Base-by-base conservation (phyloP, 1,140 invertebrate species). In the Macrobrachium rosenbergii region DNA sequence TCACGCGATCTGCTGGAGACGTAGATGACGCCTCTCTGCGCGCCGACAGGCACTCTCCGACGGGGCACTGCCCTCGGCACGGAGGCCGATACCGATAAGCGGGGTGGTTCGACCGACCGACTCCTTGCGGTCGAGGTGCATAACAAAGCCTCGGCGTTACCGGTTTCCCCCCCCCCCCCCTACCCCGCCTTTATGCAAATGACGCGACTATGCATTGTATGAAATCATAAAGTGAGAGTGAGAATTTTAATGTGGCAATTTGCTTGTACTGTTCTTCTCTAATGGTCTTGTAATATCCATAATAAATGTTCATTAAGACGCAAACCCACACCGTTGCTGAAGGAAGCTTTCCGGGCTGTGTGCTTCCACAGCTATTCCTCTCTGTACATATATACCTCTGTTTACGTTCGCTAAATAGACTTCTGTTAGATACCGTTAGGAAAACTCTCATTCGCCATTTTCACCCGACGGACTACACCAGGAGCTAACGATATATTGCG, bases 271-370 rank as follows among this genome's bases (percentile, higher is more conserved):
- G 72, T 77, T 83, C 28, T 14, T 43, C 72, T 76, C 60, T 83
- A 83, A 83, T 83, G 21, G 73, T 63, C 59, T 72, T 83, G 82
- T 83, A 83, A 83, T 83, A 64, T 83, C 73, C 72, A 64, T 77
- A 83, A 76, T 83, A 83, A 83, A 83, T 76, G 82, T 83, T 83
- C 82, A 83, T 77, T 83, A 83, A 77, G 82, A 63, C 21, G 58
- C 52, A 75, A 45, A n/a, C 37, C 21, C 63, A 19, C 82, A 83
- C 52, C 23, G 82, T 67, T 10, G 82, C 19, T 28, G 67, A 23
- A 37, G 23, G 59, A 11, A 37, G 8, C 21, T 2, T 28, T 21
- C 52, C 52, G 11, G 52, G 2, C 8, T 10, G 0, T 12, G 52
- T 52, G 52, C 52, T 52, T 52, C 52, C 11, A 10, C 52, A 52